Evolutionary conservation across 2,797 vertebrate species (phyloP).

Genomic region (Ispidina lecontei): DNA sequence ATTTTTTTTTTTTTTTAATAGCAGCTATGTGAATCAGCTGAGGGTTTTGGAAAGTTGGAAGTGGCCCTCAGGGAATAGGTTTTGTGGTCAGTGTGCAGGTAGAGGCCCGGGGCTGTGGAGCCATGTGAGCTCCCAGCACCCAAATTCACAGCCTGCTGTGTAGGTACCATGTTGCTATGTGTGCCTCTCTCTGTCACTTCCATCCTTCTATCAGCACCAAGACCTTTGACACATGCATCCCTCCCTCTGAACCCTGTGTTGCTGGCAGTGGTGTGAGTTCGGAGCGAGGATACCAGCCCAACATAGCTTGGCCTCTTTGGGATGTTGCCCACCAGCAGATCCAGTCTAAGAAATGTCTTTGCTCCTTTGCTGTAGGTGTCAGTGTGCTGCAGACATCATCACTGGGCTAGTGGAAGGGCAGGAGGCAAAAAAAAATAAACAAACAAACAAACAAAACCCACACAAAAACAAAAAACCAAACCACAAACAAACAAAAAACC

Average conservation of each 20-base stretch:
- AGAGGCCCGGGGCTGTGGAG: background rate
- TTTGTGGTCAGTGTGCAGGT: background rate
- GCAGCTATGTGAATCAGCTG: slow-evolving; percentile 24
- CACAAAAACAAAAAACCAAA: too few species aligned
- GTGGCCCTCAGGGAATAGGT: background rate
- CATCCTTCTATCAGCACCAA: background rate
- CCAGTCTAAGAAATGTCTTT: fast-evolving
- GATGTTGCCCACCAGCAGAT: background rate
- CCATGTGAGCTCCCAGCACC: background rate
- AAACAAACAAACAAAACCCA: too few species aligned
- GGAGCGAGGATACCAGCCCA: background rate
- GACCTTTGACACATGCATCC: fast-evolving
- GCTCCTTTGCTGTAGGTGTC: background rate
- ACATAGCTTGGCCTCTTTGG: fast-evolving
- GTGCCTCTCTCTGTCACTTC: background rate
- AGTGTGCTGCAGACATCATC: background rate
- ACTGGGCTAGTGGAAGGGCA: background rate
- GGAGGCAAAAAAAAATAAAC: background rate
- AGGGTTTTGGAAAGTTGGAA: slow-evolving; percentile 26
- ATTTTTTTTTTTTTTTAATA: slow-evolving; percentile 19
- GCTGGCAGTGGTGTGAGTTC: background rate
- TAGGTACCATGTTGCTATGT: fast-evolving
- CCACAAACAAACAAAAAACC: too few species aligned
- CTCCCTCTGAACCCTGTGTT: fast-evolving
- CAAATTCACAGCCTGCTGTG: background rate